A percentile compares a stretch with the other conserved stretches of the same genome.
Evolutionary conservation across 2,797 vertebrate genomes (phyloP).

Genomic region (Prionace glauca): DNA sequence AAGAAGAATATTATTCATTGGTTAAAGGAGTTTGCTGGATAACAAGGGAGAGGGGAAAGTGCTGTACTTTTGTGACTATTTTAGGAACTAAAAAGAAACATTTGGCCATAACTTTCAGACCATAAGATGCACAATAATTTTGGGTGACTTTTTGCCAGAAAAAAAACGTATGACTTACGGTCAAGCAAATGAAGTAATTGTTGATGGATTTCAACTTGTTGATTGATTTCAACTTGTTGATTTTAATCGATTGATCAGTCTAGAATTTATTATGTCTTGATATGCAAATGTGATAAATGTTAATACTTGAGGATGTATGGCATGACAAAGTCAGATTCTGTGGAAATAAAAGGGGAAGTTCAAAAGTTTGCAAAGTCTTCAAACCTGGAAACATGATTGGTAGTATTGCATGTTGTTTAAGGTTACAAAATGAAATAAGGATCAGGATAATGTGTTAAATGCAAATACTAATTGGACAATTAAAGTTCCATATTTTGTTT

Average conservation of each 20-base stretch:
- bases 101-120: too few species aligned
- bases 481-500: slow-evolving; percentile 42
- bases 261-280: background rate
- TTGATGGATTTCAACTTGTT: background rate
- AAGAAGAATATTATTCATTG: background rate
- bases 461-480: background rate
- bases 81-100: too few species aligned
- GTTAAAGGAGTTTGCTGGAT: background rate
- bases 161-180: background rate
- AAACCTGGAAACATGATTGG: background rate
- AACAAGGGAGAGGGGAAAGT: background rate
- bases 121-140: background rate
- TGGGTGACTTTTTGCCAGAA: background rate
- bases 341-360: background rate
- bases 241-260: too few species aligned
- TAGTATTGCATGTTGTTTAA: background rate
- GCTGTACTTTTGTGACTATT: too few species aligned
- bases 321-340: background rate
- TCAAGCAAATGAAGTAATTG: background rate
- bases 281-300: background rate
- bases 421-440: background rate
- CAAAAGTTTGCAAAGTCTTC: background rate
- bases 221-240: background rate
- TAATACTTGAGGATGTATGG: too few species aligned
- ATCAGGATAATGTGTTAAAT: background rate